A percentile compares a stretch with the other conserved stretches of the same genome.
Evolutionary conservation across 1,140 invertebrate species (phyloP).

Genomic region (Papilio xuthus): DNA sequence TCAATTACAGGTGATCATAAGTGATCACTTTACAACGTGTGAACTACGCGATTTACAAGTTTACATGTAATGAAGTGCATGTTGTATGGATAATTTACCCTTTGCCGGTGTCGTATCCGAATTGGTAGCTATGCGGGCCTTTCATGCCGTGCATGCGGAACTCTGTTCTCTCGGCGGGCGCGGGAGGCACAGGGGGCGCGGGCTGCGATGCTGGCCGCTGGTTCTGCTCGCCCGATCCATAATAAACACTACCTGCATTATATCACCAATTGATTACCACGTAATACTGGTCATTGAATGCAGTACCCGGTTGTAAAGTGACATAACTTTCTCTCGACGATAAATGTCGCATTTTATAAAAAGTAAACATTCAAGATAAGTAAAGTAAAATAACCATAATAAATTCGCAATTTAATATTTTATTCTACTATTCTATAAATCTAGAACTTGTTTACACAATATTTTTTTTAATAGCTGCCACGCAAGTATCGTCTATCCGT

Average conservation of each 20-base stretch:
- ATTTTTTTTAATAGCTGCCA: too few species aligned
- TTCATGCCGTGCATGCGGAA: constrained; percentile 87
- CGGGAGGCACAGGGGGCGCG: constrained; percentile 43
- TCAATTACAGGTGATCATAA: too few species aligned
- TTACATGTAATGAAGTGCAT: too few species aligned
- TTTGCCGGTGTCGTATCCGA: constrained; percentile 93
- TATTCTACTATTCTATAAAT: neutral
- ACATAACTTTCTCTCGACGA: constrained; percentile 20
- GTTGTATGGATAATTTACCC: constrained; percentile 83
- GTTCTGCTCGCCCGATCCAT: constrained; percentile 50
- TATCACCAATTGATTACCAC: constrained; percentile 14
- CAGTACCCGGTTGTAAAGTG: neutral
- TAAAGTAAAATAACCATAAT: neutral
- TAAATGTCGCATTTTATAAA: neutral
- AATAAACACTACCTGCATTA: constrained; percentile 52
- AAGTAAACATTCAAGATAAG: neutral
- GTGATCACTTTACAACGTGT: too few species aligned
- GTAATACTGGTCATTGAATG: constrained; percentile 26
- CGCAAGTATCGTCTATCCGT: too few species aligned
- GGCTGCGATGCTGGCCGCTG: constrained; percentile 40
- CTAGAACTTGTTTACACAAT: too few species aligned
- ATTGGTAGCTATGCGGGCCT: constrained; percentile 92
- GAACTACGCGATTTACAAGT: too few species aligned
- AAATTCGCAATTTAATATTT: neutral
- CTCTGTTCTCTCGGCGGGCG: constrained; percentile 73